phyloP scores from a whole-genome alignment of 1,140 invertebrate species.

The Panulirus ornatus region DNA sequence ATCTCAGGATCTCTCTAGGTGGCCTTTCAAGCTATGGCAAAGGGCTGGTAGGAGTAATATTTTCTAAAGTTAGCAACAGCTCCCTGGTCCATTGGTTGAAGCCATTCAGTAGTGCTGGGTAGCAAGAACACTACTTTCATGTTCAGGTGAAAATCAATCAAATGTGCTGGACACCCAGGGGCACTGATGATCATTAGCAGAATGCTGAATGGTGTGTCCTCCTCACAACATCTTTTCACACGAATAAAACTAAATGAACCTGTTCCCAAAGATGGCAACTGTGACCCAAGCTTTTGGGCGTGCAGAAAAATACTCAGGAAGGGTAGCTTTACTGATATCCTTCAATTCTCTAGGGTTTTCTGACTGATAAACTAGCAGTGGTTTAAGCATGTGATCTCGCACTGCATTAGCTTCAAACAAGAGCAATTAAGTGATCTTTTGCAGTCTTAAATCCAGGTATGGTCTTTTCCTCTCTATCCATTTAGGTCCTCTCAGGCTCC shows the following conservation, averaged over 20 bases:
- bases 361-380: constrained; percentile 78
- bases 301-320: not conserved
- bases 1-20: too few relatives aligned
- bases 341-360: constrained; percentile 78
- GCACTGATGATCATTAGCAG: too few relatives aligned
- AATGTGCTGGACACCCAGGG: too few relatives aligned
- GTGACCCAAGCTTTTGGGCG: not conserved
- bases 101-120: too few relatives aligned
- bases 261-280: not conserved
- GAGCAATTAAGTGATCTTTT: constrained; percentile 79
- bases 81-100: too few relatives aligned
- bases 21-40: too few relatives aligned
- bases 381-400: constrained; percentile 79
- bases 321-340: not conserved
- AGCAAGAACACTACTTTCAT: too few relatives aligned
- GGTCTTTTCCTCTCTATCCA: constrained; percentile 77
- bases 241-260: not conserved
- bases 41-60: too few relatives aligned
- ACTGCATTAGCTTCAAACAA: constrained; percentile 78
- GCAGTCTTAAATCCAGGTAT: constrained; percentile 78
- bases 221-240: too few relatives aligned
- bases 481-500: constrained; percentile 78
- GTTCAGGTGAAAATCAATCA: too few relatives aligned
- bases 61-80: too few relatives aligned
- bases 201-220: too few relatives aligned